phyloP scores from a whole-genome alignment of 1,140 invertebrate genomes.

The Mizuhopecten yessoensis region DNA sequence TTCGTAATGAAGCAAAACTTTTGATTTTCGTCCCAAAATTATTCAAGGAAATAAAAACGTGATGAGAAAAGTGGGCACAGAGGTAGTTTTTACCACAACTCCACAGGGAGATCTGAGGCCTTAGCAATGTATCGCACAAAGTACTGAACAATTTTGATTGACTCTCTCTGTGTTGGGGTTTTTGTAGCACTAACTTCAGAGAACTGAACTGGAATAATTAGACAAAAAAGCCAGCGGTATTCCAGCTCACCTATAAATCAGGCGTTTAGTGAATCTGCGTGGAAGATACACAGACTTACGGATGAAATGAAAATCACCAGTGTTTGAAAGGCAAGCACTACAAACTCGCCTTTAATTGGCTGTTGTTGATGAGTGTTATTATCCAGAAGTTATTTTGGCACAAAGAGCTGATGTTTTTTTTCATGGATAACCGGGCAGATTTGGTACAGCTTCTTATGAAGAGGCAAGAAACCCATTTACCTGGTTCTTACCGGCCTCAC shows the following conservation, averaged over 20 bases:
- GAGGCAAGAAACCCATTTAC: neutral
- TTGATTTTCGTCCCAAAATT: constrained; percentile 12
- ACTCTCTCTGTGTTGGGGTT: neutral
- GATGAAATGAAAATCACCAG: constrained; percentile 9
- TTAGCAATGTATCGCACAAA: neutral
- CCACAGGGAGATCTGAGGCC: neutral
- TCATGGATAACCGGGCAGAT: constrained; percentile 20
- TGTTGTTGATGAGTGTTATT: neutral
- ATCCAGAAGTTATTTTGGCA: constrained; percentile 14
- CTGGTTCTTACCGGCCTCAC: neutral
- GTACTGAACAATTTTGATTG: neutral
- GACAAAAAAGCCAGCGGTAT: neutral
- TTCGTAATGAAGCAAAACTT: constrained; percentile 9
- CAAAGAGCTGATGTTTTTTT: constrained; percentile 34
- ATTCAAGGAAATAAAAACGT: neutral
- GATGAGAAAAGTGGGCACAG: neutral
- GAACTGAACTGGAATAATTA: constrained; percentile 19
- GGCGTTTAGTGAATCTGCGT: neutral
- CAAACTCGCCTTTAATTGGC: neutral
- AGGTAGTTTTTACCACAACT: neutral
- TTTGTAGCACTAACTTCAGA: neutral
- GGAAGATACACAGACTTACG: neutral
- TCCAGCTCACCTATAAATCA: neutral
- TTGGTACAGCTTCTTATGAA: neutral
- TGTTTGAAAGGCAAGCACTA: neutral